phyloP scores from a whole-genome alignment of 2,888 invertebrate species.

The Campoplex capitator region DNA sequence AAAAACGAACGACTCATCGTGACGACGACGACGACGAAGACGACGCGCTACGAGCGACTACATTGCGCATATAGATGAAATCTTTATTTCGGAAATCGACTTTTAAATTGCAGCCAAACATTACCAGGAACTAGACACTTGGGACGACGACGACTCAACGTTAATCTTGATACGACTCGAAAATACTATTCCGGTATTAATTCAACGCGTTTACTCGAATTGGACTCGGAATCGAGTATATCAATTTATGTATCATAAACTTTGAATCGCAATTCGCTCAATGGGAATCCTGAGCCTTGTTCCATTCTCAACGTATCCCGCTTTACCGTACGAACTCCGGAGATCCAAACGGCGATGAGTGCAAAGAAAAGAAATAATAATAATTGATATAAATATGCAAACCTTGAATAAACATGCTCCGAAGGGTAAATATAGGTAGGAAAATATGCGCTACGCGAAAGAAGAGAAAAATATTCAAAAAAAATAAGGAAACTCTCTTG shows the following conservation, averaged over 20 bases:
- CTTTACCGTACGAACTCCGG: not conserved
- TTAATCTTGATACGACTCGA: no score
- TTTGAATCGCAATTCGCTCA: not conserved
- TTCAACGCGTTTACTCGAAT: no score
- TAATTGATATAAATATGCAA: not conserved
- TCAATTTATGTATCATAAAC: not conserved
- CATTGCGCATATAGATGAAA: conserved; percentile 8
- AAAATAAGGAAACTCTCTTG: conserved; percentile 11
- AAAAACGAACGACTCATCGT: conserved; percentile 31
- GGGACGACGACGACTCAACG: not conserved
- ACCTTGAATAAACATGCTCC: not conserved
- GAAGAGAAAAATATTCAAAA: not conserved
- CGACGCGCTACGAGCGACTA: not conserved
- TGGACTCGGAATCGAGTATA: not conserved
- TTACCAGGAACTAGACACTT: not conserved
- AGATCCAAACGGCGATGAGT: not conserved
- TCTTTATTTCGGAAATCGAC: conserved; percentile 30
- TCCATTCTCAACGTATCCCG: not conserved
- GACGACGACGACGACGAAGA: not conserved
- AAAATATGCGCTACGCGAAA: not conserved
- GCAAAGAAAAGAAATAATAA: not conserved
- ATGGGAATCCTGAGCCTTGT: not conserved
- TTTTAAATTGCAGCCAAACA: conserved; percentile 14
- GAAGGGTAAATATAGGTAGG: not conserved
- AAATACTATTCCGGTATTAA: no score